Base-by-base conservation (phyloP, 1,140 invertebrate species). In the Orius insidiosus region DNA sequence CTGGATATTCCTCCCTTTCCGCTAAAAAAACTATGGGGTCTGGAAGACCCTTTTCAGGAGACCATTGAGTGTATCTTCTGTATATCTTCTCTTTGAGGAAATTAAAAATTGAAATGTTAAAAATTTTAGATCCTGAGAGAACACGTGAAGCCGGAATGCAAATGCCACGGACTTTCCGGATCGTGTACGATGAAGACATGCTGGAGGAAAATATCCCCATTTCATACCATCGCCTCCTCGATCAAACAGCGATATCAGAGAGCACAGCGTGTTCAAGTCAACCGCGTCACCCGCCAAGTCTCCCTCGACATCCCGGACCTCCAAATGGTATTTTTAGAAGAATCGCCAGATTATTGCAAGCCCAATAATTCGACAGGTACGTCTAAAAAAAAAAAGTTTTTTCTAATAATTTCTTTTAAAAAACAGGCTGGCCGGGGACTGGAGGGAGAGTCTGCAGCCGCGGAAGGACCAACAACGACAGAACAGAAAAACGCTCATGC, bases 331-430 rank as follows among this genome's bases (percentile, higher is more conserved):
- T 82, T 68, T 54, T 60, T 76, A 45, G 62, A 70, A 35, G 59
- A 68, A n/a, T 75, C 73, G 7, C 73, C 73, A 0, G 63, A 76
- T 58, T 79, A 74, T 58, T 79, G 76, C 57, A 50, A 60, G 15
- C 49, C 59, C 1, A 68, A 75, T 55, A 48, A 50, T 7, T 57
- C 60, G 4, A 64, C 61, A 13, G 69, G 69, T 55, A 63, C 51
- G 47, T 16, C 45, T 7, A 33, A 30, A 36, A 32, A 14, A 2
- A 32, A 35, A 37, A 61, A 57, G 43, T 56, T 60, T 44, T 60
- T 53, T 46, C 54, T 56, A 18, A 54, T 52, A 24, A 55, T 59
- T 53, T 54, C 53, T 19, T 52, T 47, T 34, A 50, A 54, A n/a
- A n/a, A n/a, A n/a, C n/a, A 24, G 61, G 58, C 32, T 66, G 66